Conservation (phyloP, 1,140 invertebrate species). For the Solen grandis region DNA sequence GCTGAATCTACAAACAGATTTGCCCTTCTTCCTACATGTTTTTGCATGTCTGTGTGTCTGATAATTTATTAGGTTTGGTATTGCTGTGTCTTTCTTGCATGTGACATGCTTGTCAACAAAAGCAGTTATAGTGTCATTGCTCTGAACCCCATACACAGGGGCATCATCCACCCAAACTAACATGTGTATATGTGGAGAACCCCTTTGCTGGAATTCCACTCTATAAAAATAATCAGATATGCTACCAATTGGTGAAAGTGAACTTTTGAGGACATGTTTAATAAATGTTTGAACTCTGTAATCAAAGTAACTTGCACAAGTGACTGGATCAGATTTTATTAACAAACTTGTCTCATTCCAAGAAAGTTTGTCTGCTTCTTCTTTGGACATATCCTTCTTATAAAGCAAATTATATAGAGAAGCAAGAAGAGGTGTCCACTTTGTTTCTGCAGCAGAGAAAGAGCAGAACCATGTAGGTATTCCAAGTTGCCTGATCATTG, state of each 20-base stretch:
- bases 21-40: slow-evolving; percentile 36
- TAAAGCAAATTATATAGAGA: slow-evolving; percentile 35
- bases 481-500: slow-evolving; percentile 62
- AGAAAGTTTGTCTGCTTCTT: slow-evolving; percentile 22
- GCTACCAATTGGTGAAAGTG: slow-evolving; percentile 38
- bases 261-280: slow-evolving; percentile 18
- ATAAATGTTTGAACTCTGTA: slow-evolving; percentile 35
- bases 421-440: too few species aligned
- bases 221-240: neutral
- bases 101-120: slow-evolving; percentile 37
- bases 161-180: slow-evolving; percentile 77
- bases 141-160: slow-evolving; percentile 58
- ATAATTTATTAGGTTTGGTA: too few species aligned
- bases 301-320: slow-evolving; percentile 51
- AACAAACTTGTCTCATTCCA: slow-evolving; percentile 43
- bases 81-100: slow-evolving; percentile 2
- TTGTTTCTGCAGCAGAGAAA: too few species aligned
- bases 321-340: slow-evolving; percentile 51
- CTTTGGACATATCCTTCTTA: slow-evolving; percentile 15
- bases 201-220: too few species aligned
- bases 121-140: slow-evolving; percentile 2
- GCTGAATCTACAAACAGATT: slow-evolving; percentile 48
- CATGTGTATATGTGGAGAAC: slow-evolving; percentile 79
- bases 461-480: too few species aligned
- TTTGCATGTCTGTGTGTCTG: too few species aligned